Evolutionary conservation across 2,113 vertebrate genomes (phyloP), one percentile per base, ranked within the genome.

Genomic region (Butorides virescens): DNA sequence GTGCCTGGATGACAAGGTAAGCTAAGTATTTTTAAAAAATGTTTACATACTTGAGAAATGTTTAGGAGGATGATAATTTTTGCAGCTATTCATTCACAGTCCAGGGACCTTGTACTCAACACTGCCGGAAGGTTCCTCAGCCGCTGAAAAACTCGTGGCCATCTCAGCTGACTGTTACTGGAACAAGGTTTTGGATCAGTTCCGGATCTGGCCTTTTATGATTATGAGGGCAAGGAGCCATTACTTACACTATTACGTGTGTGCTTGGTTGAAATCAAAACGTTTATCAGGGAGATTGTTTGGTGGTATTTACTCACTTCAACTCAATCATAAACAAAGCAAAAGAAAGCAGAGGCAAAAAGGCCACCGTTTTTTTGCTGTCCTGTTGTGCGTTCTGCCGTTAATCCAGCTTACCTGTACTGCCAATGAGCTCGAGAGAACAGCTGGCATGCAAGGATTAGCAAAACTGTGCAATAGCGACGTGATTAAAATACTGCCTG

Each of bases 1-100:
- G 58, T 98, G 98, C 11, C 91, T 97, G 70, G 96, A 98, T 62
- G 98, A 98, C 82, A 98, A 90, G 94, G 98, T 98, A 97, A 98
- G 68, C 49, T 59, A 30, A 14, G 34, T 32, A 2, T 13, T 65
- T 61, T 59, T 49, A 5, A 49, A 10, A 82, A 50, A 32, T 2
- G 1, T 30, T 56, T 27, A 39, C 36, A 9, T 34, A 17, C 14
- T 29, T 66, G 32, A 53, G 37, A 81, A 82, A 14, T 3, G 5
- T 16, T 82, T 36, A 71, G 26, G 30, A 72, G 85, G 10, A 52
- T 1, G 39, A 3, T 15, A 36, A 53, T 82, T 73, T 44, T 36
- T 55, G 67, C 36, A 56, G 23, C 49, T 72, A 8, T 8, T 11
- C 7, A 3, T 49, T 75, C 37, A 32, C 46, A 67, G 42, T 36